Conservation (phyloP, 2,888 invertebrate species). For the Trissolcus brochymenae region DNA sequence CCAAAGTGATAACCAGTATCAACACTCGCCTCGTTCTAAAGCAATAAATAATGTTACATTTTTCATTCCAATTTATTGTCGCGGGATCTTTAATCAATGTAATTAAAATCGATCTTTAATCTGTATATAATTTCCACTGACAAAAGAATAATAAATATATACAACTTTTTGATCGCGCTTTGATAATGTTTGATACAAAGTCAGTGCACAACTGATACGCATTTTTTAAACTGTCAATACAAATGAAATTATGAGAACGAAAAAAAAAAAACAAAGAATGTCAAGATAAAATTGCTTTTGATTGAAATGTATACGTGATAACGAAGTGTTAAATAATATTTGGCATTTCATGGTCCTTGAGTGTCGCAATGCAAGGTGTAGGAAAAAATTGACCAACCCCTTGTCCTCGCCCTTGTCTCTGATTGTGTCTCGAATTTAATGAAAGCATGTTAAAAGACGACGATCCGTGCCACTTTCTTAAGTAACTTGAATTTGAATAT, state of each 20-base stretch:
- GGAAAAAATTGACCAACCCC: slow-evolving; percentile 11
- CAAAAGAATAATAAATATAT: too few relatives aligned
- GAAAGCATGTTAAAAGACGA: slow-evolving; percentile 7
- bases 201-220: too few relatives aligned
- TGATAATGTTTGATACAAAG: too few relatives aligned
- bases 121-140: too few relatives aligned
- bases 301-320: too few relatives aligned
- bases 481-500: slow-evolving; percentile 3
- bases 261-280: too few relatives aligned
- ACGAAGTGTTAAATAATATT: too few relatives aligned
- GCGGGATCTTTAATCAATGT: neutral
- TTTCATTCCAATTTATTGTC: neutral
- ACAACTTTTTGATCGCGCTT: too few relatives aligned
- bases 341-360: neutral
- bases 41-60: neutral
- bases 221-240: too few relatives aligned
- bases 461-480: slow-evolving; percentile 1
- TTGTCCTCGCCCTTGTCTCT: slow-evolving; percentile 2
- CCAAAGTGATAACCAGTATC: slow-evolving; percentile 1
- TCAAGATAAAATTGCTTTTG: too few relatives aligned
- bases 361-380: neutral
- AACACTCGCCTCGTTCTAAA: neutral
- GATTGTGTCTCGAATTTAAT: slow-evolving; percentile 11
- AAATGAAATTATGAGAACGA: too few relatives aligned
- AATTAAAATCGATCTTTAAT: too few relatives aligned